Conservation (phyloP, 2,888 invertebrate genomes). For the Dryococelus australis region DNA sequence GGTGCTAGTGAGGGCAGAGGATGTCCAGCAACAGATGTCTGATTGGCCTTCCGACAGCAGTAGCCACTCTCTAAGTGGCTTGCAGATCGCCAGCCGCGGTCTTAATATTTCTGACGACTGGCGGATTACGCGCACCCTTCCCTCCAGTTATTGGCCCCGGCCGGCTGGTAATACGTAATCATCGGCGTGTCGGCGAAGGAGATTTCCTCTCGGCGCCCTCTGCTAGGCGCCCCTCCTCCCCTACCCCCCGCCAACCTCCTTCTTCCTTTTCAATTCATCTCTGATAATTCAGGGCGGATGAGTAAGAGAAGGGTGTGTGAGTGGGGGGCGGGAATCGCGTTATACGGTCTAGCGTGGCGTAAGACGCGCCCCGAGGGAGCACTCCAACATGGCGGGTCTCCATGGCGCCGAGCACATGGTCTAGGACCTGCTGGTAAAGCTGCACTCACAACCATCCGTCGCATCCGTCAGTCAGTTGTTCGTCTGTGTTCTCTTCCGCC, state of each 20-base stretch:
- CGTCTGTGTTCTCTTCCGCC: too few relatives aligned
- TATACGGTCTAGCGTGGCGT: slow-evolving; percentile 4
- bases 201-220: not conserved
- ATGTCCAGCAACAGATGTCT: too few relatives aligned
- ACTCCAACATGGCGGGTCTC: slow-evolving; percentile 20
- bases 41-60: too few relatives aligned
- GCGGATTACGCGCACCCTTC: slow-evolving; percentile 24
- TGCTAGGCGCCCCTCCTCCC: not conserved
- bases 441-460: too few relatives aligned
- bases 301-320: slow-evolving; percentile 4
- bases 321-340: not conserved
- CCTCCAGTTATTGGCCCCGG: slow-evolving; percentile 17
- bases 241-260: not conserved
- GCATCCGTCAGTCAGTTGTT: too few relatives aligned
- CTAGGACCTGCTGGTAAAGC: too few relatives aligned
- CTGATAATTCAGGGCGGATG: slow-evolving; percentile 20
- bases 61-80: not conserved
- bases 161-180: slow-evolving; percentile 36
- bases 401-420: not conserved
- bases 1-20: too few relatives aligned
- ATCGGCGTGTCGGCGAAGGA: slow-evolving; percentile 22
- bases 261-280: slow-evolving; percentile 24
- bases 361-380: not conserved
- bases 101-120: not conserved
- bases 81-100: not conserved